Evolutionary conservation across 1,140 invertebrate genomes (phyloP), one percentile per base, ranked within the genome.

Genomic region (Diachasma alloeum): DNA sequence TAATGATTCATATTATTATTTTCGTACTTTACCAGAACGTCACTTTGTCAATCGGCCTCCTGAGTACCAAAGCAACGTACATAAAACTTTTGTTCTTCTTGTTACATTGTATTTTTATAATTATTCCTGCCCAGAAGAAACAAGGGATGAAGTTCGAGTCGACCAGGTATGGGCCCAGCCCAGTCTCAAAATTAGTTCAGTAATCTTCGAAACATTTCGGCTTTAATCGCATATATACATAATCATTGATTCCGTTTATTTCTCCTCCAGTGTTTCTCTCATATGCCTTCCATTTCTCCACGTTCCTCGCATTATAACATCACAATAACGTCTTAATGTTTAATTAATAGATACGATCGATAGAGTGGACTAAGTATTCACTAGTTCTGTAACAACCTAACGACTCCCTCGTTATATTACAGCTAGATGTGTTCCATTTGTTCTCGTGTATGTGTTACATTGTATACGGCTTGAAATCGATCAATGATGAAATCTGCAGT

Each of bases 281-380:
- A 46, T 56, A 36, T 63, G 26, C 46, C 74, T 46, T 74, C 22
- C 31, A 19, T 53, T 74, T 13, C 8, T 13, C 74, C 68, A 59
- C 46, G 73, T 76, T 75, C 68, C n/a, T 66, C 73, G 48, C 19
- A 74, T 79, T 79, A 81, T 82, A 84, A 86, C 81, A 82, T 82
- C 78, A 78, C 74, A 80, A 82, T 87, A 87, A 88, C 86, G 83
- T 85, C 82, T 87, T 87, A 87, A 84, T 87, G 78, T 87, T 87
- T 85, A 84, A 74, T 75, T 63, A 56, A 76, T 81, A 75, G 13
- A 59, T 81, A 80, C 76, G 77, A 83, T 81, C 63, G 67, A 67
- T 80, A 71, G 36, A 44, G 59, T 83, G 66, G 76, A 75, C 75
- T 79, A 81, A 73, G 75, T 72, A 71, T 80, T 72, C 66, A 68